Evolutionary conservation across 2,888 invertebrate species (phyloP).

Genomic region (Andricus quercusramuli): DNA sequence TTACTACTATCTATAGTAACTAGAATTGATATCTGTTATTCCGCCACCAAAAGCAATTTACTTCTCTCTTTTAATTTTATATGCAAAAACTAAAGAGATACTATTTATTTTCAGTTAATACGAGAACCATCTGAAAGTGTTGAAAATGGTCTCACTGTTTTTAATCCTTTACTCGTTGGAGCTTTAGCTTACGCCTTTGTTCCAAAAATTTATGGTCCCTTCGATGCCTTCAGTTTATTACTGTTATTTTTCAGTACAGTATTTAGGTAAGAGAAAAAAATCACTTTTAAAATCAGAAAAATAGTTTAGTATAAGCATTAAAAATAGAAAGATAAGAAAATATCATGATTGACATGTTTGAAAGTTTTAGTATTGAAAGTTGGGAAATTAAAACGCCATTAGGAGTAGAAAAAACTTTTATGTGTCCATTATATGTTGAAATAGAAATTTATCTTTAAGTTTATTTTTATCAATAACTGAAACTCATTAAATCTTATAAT

Average conservation of each 20-base stretch:
- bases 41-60: neutral
- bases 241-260: constrained; percentile 64
- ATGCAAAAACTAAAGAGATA: neutral
- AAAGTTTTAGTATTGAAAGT: neutral
- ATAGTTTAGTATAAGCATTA: too few relatives aligned
- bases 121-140: constrained; percentile 63
- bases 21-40: constrained; percentile 5
- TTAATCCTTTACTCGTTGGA: constrained; percentile 72
- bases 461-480: too few relatives aligned
- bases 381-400: neutral
- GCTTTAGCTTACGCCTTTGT: constrained; percentile 66
- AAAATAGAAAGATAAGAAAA: too few relatives aligned
- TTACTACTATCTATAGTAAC: constrained; percentile 72
- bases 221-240: constrained; percentile 67
- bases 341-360: neutral
- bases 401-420: too few relatives aligned
- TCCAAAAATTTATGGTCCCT: constrained; percentile 64
- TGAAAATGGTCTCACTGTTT: constrained; percentile 72
- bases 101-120: constrained; percentile 59
- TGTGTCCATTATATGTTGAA: neutral
- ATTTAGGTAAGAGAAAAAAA: constrained; percentile 65
- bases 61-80: neutral
- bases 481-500: too few relatives aligned
- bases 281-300: neutral
- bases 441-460: too few relatives aligned